Evolutionary conservation across 2,797 vertebrate species (phyloP).

Genomic region (Siniperca obscura): DNA sequence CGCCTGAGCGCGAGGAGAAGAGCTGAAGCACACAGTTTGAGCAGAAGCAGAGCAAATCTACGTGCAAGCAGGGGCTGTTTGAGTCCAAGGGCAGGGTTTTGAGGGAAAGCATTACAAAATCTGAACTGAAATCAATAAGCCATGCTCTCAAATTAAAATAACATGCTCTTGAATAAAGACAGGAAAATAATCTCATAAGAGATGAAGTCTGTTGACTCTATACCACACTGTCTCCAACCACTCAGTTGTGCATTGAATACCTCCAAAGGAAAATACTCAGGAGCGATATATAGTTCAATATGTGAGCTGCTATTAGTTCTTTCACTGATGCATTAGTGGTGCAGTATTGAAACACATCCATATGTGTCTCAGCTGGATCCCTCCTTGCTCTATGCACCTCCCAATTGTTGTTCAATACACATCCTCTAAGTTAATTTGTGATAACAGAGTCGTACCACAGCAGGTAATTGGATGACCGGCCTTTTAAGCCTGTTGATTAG

Average conservation of each 20-base stretch:
- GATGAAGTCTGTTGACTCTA: background rate
- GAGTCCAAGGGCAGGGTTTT: no score
- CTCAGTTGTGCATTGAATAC: background rate
- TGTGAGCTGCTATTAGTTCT: background rate
- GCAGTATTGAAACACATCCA: background rate
- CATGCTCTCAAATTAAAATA: no score
- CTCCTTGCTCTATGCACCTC: background rate
- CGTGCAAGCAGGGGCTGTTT: no score
- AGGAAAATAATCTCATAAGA: no score
- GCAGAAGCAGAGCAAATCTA: no score
- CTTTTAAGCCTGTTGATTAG: slow-evolving; percentile 38
- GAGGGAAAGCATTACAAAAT: no score
- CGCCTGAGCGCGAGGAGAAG: no score
- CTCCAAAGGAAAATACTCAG: slow-evolving; percentile 6
- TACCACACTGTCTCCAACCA: background rate
- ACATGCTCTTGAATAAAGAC: no score
- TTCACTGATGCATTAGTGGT: background rate
- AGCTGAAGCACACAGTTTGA: no score
- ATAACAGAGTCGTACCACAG: slow-evolving; percentile 23
- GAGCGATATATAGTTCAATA: background rate
- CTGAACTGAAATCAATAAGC: no score
- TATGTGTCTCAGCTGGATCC: slow-evolving; percentile 22
- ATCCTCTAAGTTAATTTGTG: slow-evolving; percentile 7
- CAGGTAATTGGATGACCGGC: slow-evolving; percentile 16
- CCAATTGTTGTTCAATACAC: slow-evolving; percentile 21